Evolutionary conservation across 2,797 vertebrate species (phyloP).

Genomic region (Gymnocypris eckloni): DNA sequence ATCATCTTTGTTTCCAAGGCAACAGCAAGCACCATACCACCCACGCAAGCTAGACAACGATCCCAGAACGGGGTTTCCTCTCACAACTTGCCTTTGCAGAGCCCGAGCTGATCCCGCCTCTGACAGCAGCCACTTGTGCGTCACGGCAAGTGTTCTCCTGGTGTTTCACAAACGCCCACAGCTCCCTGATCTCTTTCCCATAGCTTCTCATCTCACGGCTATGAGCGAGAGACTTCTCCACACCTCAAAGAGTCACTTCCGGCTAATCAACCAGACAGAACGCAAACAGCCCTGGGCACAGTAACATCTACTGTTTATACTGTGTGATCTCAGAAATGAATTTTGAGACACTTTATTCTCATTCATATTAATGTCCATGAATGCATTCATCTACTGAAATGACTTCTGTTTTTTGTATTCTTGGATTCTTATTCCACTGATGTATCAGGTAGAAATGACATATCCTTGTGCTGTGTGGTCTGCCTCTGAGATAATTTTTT

Average conservation of each 20-base stretch:
- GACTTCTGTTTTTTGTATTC: not conserved
- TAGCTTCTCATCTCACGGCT: slow-evolving; percentile 5
- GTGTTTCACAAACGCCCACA: slow-evolving; percentile 55
- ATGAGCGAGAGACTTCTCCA: slow-evolving; percentile 2
- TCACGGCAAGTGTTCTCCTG: slow-evolving; percentile 52
- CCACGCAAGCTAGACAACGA: slow-evolving; percentile 39
- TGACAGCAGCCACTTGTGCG: slow-evolving; percentile 18
- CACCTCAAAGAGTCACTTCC: slow-evolving; percentile 49
- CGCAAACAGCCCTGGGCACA: not conserved
- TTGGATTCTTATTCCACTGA: not conserved
- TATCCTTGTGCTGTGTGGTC: not conserved
- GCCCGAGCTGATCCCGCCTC: not conserved
- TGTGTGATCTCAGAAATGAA: not conserved
- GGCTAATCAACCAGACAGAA: not conserved
- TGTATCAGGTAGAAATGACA: not conserved
- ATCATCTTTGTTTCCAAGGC: slow-evolving; percentile 46
- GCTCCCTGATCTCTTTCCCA: not conserved
- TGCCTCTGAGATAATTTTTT: not conserved
- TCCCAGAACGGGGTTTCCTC: slow-evolving; percentile 57
- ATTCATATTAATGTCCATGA: not conserved
- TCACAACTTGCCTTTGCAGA: slow-evolving; percentile 21
- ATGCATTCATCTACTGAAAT: not conserved
- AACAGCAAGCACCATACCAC: slow-evolving; percentile 40
- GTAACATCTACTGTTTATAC: not conserved
- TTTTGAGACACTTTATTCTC: not conserved